phyloP scores from a whole-genome alignment of 2,888 invertebrate species.

The Eledona agricola region DNA sequence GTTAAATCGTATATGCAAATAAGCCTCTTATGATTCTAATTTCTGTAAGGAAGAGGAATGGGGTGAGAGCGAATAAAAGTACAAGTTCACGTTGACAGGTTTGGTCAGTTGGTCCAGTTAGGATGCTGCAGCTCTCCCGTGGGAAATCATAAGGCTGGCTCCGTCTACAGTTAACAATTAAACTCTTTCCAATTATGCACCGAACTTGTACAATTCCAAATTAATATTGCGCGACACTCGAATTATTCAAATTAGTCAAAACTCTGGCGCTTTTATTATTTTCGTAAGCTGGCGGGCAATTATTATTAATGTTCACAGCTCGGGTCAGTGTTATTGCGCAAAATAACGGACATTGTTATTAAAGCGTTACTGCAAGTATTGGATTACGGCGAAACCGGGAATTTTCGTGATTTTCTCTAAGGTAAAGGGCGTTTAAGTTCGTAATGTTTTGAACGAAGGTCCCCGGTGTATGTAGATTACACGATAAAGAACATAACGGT shows the following conservation, averaged over 20 bases:
- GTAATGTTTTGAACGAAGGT: conserved; percentile 41
- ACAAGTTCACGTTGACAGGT: conserved; percentile 53
- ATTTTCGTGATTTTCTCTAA: conserved; percentile 38
- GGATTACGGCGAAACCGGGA: conserved; percentile 17
- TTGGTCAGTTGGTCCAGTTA: conserved; percentile 54
- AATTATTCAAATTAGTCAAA: too few species aligned
- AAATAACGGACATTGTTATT: not conserved
- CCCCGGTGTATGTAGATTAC: conserved; percentile 59
- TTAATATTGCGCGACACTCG: too few species aligned
- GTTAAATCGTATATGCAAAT: conserved; percentile 48
- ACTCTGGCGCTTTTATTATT: too few species aligned
- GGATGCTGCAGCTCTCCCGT: conserved; percentile 53
- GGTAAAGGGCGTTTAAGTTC: conserved; percentile 39
- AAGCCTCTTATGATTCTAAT: conserved; percentile 47
- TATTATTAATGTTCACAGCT: conserved; percentile 19
- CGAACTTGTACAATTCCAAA: too few species aligned
- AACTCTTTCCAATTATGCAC: too few species aligned
- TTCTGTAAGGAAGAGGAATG: conserved; percentile 30
- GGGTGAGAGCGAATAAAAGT: conserved; percentile 38
- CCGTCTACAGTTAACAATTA: conserved; percentile 31
- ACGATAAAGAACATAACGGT: conserved; percentile 62
- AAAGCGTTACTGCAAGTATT: too few species aligned
- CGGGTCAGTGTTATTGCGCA: conserved; percentile 13
- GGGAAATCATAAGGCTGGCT: conserved; percentile 54
- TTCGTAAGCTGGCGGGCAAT: too few species aligned